Base-by-base conservation (phyloP, 2,888 invertebrate genomes). In the Catonia carolina region DNA sequence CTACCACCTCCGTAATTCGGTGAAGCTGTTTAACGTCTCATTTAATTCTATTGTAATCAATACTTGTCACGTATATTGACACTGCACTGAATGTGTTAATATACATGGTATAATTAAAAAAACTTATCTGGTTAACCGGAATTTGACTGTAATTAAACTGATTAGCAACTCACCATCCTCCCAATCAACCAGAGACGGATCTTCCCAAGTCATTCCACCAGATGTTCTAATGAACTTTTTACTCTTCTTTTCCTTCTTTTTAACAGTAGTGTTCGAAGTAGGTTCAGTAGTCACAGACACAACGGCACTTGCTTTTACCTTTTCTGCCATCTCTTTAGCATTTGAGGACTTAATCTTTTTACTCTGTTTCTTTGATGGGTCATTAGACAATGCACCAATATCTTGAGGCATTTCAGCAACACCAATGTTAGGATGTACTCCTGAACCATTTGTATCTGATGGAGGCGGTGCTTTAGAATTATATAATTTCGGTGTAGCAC, bases 191-290 rank as follows among this genome's bases (percentile, higher is more conserved):
- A 99, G 74, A 0, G 95, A 91, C 18, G 83, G 80, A 74, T 99
- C 99, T 73, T 99, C 98, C 99, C 99, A 99, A 0, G 88, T 86
- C 65, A 88, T 85, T 1, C 96, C 96, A 2, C 96, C 98, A 0
- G 96, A 97, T 63, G 87, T 89, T 23, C 98, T 78, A 50, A 97
- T 83, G 59, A 90, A 84, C 76, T 91, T 86, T 64, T 79, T 83
- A 62, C 77, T 77, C 61, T 80, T 80, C 63, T 78, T 79, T 33
- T 79, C 78, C 64, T 78, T 78, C 60, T 68, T 67, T 69, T 72
- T 64, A 20, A 55, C 48, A n/a, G 59, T 54, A 36, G 57, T 42
- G 47, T 56, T 52, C 39, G 47, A 17, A 52, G 27, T 47, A 14
- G 52, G 18, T 12, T 53, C 56, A 3, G 45, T 49, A 20, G 15